These are phyloP conservation scores for Phrynosoma blainvillii DNA, from an alignment of 2,113 vertebrate species.

Conservation along the genomic window DNA sequence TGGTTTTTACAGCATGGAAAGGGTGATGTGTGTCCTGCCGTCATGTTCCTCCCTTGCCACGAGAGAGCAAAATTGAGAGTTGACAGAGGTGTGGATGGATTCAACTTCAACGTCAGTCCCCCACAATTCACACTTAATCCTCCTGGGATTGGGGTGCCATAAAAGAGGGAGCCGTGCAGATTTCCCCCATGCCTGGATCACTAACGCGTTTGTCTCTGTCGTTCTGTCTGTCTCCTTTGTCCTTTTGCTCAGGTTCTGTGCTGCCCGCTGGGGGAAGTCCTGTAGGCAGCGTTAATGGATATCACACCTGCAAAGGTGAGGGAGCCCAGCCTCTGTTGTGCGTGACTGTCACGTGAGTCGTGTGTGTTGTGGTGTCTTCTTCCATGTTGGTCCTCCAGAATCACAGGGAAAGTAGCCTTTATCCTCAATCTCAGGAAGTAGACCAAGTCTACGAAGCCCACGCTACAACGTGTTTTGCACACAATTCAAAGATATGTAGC, in stretches of 20 bases:
- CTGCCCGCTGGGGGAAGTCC: conserved; percentile 74
- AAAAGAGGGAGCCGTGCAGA: no score
- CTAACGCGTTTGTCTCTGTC: conserved; percentile 69
- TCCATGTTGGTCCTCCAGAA: neutral
- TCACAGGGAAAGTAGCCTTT: neutral
- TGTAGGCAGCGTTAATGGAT: conserved; percentile 92
- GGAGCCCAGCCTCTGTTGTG: conserved; percentile 7
- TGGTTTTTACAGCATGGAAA: neutral
- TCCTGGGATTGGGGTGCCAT: neutral
- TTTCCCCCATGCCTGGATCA: conserved; percentile 50
- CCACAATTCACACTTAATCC: neutral
- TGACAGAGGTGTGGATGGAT: no score
- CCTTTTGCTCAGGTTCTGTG: conserved; percentile 77
- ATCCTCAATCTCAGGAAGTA: no score
- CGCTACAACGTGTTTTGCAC: no score
- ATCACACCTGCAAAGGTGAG: conserved; percentile 99
- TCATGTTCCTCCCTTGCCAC: no score
- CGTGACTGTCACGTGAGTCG: neutral
- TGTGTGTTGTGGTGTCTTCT: conserved; percentile 1
- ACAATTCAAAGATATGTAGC: no score
- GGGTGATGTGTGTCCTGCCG: no score
- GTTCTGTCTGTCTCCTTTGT: conserved; percentile 71
- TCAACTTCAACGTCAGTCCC: no score
- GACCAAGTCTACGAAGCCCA: no score
- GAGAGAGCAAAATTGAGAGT: neutral